These are phyloP conservation scores for Atherinosoma microstoma DNA, from an alignment of 2,797 vertebrate species.

Conservation along the genomic window DNA sequence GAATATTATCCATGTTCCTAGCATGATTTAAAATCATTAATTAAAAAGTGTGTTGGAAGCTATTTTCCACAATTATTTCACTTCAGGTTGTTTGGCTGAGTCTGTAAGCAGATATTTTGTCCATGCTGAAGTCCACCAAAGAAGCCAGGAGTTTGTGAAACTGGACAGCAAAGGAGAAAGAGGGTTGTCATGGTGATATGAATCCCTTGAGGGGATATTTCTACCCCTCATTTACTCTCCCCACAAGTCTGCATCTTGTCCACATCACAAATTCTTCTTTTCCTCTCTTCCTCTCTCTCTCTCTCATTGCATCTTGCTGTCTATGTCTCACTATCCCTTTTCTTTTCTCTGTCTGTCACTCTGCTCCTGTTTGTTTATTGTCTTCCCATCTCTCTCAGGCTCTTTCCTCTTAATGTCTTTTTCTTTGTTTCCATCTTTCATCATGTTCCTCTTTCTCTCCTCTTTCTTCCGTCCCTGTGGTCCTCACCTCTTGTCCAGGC, in stretches of 20 bases:
- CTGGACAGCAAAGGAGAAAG: constrained; percentile 68
- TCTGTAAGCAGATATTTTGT: constrained; percentile 23
- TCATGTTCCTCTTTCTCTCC: constrained; percentile 50
- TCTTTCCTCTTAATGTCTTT: constrained; percentile 50
- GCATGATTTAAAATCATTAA: constrained; percentile 9
- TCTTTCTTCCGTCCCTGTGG: constrained; percentile 66
- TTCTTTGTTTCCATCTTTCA: constrained; percentile 66
- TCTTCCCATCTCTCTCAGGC: constrained; percentile 30
- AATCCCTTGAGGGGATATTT: constrained; percentile 62
- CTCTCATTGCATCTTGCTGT: constrained; percentile 28
- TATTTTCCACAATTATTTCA: constrained; percentile 15
- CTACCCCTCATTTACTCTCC: constrained; percentile 60
- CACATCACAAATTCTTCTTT: constrained; percentile 49
- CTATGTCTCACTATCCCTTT: constrained; percentile 43
- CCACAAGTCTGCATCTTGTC: constrained; percentile 61
- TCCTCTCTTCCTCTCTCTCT: not conserved
- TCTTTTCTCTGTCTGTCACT: constrained; percentile 35
- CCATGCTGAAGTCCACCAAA: constrained; percentile 37
- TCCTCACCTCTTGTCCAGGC: constrained; percentile 78
- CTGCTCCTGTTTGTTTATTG: constrained; percentile 37
- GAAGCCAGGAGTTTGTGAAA: constrained; percentile 56
- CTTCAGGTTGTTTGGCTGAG: not conserved
- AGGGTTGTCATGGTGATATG: constrained; percentile 77
- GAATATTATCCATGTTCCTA: constrained; percentile 11
- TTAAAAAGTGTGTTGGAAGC: constrained; percentile 10